Base-by-base conservation (phyloP, 2,797 vertebrate species). In the Heteromormyrus szaboi region DNA sequence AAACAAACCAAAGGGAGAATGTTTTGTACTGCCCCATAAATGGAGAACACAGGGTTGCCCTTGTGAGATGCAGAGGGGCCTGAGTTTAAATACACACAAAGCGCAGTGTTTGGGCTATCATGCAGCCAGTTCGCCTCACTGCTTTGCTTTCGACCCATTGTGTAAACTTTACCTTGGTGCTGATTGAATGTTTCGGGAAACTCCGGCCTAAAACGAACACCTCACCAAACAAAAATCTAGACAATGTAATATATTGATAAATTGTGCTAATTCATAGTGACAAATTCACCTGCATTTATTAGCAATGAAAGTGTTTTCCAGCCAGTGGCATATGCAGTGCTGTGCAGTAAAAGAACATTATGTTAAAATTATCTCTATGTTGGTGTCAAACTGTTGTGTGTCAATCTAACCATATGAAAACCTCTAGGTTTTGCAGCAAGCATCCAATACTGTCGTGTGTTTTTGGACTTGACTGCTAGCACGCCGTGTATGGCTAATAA, bases 61-160 rank as follows among this genome's bases (percentile, higher is more conserved):
- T 84, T 37, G 22, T 86, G 51, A 54, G 81, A 50, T 90, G 85
- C 79, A 79, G 33, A 83, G 53, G 53, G 76, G 83, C 86, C 22
- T 50, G 86, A 48, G 81, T 87, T 89, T 88, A 89, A 88, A 79
- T 81, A 17, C 89, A 54, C 25, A 37, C 72, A 83, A 59, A 87
- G 76, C 79, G 0, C 48, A n/a, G 22, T 90, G 86, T 92, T 90
- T 89, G 86, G 86, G 22, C 84, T 65, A 90, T 90, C 50, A 37
- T 87, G 56, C 56, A 54, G 48, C 41, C 76, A 54, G 88, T 41
- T 2, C 90, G 90, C 94, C 93, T 50, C 81, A 92, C 93, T 93
- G 93, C 91, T 93, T 88, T 4, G 56, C 44, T 14, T 19, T 79
- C 17, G 14, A 41, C 37, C 33, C 72, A 37, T 76, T 81, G 88